Conservation (phyloP, 2,888 invertebrate species). For the Ctena decussata region DNA sequence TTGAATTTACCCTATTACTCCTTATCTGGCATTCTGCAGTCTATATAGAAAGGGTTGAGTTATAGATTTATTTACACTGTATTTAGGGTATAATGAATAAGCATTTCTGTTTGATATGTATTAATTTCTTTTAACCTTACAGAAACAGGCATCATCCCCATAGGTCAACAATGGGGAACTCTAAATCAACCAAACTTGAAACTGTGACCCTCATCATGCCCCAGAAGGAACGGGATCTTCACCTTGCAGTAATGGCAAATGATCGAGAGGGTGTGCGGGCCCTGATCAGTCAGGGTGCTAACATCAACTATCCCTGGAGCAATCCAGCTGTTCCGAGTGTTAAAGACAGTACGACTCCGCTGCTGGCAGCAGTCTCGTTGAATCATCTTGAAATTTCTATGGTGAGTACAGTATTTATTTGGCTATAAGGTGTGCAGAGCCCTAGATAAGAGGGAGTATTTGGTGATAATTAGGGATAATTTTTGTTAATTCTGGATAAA, state of each 20-base stretch:
- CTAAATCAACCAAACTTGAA: conserved; percentile 81
- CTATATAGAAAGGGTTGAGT: no score
- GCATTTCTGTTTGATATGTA: no score
- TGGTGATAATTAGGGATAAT: no score
- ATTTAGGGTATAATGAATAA: no score
- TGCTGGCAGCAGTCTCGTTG: conserved; percentile 87
- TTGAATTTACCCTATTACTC: no score
- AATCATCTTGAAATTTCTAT: conserved; percentile 87
- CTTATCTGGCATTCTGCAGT: no score
- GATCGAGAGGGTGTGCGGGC: conserved; percentile 83
- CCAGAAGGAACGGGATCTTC: conserved; percentile 85
- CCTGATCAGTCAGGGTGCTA: conserved; percentile 83
- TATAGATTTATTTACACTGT: no score
- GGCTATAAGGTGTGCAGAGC: no score
- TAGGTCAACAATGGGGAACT: conserved; percentile 82
- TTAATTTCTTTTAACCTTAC: no score
- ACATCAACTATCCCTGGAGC: conserved; percentile 87
- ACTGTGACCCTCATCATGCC: conserved; percentile 85
- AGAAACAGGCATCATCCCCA: not conserved
- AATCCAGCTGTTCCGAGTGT: conserved; percentile 87
- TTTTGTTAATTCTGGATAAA: no score
- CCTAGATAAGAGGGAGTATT: no score
- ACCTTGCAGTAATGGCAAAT: conserved; percentile 87
- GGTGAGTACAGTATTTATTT: no score
- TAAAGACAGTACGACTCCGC: conserved; percentile 87